Evolutionary conservation across 2,797 vertebrate species (phyloP).

Genomic region (Saguinus oedipus): DNA sequence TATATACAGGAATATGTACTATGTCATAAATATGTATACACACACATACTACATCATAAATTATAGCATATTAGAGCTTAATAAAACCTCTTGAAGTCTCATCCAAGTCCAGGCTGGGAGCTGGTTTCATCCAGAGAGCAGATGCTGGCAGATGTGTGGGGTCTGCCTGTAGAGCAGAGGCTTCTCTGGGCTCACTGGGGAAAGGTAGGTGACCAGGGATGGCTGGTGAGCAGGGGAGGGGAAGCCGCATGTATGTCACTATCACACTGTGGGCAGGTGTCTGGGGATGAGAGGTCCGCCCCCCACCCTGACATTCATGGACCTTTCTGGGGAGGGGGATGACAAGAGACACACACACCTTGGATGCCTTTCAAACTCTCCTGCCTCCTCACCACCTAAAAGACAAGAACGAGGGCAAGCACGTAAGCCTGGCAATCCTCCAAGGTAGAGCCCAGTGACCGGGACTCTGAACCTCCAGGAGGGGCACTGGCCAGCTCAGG

Average conservation of each 20-base stretch:
- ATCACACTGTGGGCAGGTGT: background rate
- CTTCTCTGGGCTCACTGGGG: background rate
- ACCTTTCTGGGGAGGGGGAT: background rate
- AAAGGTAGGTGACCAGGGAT: background rate
- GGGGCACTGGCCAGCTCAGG: background rate
- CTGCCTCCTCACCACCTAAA: constrained; percentile 37
- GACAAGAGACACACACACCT: background rate
- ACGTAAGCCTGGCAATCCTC: background rate
- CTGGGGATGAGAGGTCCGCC: background rate
- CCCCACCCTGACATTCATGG: fast-evolving
- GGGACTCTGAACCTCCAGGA: background rate
- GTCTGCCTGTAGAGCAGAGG: background rate
- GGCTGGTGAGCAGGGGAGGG: background rate
- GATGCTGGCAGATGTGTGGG: background rate
- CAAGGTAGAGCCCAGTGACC: fast-evolving
- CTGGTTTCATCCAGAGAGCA: background rate
- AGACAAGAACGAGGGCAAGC: background rate
- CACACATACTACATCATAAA: background rate
- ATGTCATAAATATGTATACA: background rate
- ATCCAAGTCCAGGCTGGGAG: background rate
- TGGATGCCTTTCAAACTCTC: background rate
- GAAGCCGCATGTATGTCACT: background rate
- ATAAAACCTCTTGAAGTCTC: background rate
- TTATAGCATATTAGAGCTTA: background rate
- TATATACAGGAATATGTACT: background rate